Evolutionary conservation across 1,140 invertebrate genomes (phyloP), one percentile per base, ranked within the genome.

Genomic region (Neodiprion fabricii): DNA sequence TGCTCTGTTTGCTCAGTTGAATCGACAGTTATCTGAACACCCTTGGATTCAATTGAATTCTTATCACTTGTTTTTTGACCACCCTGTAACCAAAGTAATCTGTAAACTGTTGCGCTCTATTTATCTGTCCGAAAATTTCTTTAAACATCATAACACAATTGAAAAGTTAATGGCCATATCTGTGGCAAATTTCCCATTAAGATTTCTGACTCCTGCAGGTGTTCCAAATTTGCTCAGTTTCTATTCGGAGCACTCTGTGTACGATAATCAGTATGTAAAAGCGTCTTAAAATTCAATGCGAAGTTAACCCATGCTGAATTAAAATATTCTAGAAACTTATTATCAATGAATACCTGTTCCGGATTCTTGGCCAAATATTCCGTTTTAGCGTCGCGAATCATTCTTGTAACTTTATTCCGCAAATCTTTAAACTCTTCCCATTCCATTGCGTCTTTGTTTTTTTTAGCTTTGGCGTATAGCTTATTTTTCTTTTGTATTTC

Each of bases 401-500:
- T 88, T 53, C 87, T 85, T n/a, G 87, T 88, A 2, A 91, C 89
- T 85, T 89, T 89, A 74, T 90, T 90, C 67, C 89, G 80, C 48
- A 90, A 84, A 80, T 90, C 89, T 82, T 89, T 90, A 80, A 90
- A 91, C 73, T 87, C 86, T 70, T 89, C 84, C 88, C 89, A 90
- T 77, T 90, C 89, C 78, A 85, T 86, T 74, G 85, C 84, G 76
- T 84, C 83, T 77, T 89, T 90, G 73, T 87, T 89, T 72, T 89
- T 89, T 78, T 89, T 90, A 72, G 89, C 88, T 79, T 87, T 88
- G 72, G 86, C 86, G 79, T 89, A 89, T 12, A 91, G 79, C 77
- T 90, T 89, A 77, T 89, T 89, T 77, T 90, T 90, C 79, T 88
- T 90, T 78, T 88, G 84, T 77, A 90, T 90, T 82, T 91, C 90